Conservation (phyloP, 1,140 invertebrate species). For the Armadillidium nasatum region DNA sequence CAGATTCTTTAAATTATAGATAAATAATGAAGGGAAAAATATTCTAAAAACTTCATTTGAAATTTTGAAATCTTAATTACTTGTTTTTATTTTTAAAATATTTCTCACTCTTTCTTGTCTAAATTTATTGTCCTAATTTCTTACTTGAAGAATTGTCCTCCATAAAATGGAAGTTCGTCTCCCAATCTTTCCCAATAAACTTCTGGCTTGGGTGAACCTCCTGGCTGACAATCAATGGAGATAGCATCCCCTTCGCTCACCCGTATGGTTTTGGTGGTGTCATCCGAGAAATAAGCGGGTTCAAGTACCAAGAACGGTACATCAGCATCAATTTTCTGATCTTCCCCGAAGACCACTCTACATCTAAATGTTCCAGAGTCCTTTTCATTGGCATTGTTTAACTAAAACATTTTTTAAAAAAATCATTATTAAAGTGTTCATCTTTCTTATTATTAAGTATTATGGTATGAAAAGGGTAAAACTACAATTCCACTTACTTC, state of each 20-base stretch:
- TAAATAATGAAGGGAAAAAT: no score
- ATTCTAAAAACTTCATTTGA: background rate
- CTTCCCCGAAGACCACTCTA: slow-evolving; percentile 38
- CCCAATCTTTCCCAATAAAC: slow-evolving; percentile 41
- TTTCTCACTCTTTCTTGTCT: no score
- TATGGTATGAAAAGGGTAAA: background rate
- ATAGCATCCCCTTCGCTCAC: slow-evolving; percentile 40
- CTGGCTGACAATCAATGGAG: slow-evolving; percentile 42
- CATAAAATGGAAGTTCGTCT: slow-evolving; percentile 38
- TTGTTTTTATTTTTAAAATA: background rate
- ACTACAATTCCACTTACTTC: slow-evolving; percentile 16
- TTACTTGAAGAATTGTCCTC: slow-evolving; percentile 42
- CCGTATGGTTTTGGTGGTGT: slow-evolving; percentile 37
- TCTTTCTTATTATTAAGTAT: background rate
- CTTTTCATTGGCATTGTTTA: slow-evolving; percentile 27
- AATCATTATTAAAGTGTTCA: background rate
- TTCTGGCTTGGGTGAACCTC: slow-evolving; percentile 35
- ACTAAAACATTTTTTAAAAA: slow-evolving; percentile 24
- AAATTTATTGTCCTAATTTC: background rate
- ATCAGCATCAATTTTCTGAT: slow-evolving; percentile 42
- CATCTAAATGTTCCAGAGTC: slow-evolving; percentile 36
- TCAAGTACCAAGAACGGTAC: slow-evolving; percentile 32
- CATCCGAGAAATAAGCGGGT: slow-evolving; percentile 36
- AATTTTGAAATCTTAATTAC: no score
- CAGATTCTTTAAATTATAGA: no score